These are phyloP conservation scores for Erinaceus europaeus DNA, from an alignment of 2,113 vertebrate species.

Conservation along the genomic window DNA sequence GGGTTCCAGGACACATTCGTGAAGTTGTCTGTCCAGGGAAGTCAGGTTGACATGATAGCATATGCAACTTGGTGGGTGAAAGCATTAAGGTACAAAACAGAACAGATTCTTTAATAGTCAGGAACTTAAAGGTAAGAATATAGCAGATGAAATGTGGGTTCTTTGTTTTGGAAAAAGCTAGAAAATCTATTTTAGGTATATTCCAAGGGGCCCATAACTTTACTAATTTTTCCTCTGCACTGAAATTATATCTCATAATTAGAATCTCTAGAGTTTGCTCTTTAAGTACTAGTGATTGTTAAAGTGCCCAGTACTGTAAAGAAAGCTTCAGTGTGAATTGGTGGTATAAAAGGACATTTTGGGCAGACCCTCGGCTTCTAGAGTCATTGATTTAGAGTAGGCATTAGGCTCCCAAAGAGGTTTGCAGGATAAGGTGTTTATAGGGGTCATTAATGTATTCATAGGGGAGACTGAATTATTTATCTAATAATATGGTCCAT, in stretches of 20 bases:
- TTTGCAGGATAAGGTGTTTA: slow-evolving; percentile 48
- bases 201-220: too few species aligned
- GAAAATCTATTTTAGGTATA: too few species aligned
- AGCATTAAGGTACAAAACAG: too few species aligned
- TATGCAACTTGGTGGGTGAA: too few species aligned
- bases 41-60: too few species aligned
- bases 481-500: slow-evolving; percentile 37
- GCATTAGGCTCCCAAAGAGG: slow-evolving; percentile 46
- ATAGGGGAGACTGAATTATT: slow-evolving; percentile 56
- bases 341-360: slow-evolving; percentile 5
- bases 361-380: not conserved
- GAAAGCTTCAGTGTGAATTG: slow-evolving; percentile 20
- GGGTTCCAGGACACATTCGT: too few species aligned
- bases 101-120: too few species aligned
- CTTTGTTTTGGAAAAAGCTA: too few species aligned
- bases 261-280: slow-evolving; percentile 24
- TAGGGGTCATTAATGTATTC: slow-evolving; percentile 37
- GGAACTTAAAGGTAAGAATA: too few species aligned
- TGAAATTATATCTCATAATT: slow-evolving; percentile 44
- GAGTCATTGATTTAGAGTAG: slow-evolving; percentile 58
- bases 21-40: too few species aligned
- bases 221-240: slow-evolving; percentile 17
- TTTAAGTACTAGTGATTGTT: slow-evolving; percentile 45
- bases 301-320: not conserved
- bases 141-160: too few species aligned